Percentiles rank a stretch among this genome's conserved stretches.
phyloP scores from a whole-genome alignment of 64 coral and sea anemone species.

The Montipora sp. region DNA sequence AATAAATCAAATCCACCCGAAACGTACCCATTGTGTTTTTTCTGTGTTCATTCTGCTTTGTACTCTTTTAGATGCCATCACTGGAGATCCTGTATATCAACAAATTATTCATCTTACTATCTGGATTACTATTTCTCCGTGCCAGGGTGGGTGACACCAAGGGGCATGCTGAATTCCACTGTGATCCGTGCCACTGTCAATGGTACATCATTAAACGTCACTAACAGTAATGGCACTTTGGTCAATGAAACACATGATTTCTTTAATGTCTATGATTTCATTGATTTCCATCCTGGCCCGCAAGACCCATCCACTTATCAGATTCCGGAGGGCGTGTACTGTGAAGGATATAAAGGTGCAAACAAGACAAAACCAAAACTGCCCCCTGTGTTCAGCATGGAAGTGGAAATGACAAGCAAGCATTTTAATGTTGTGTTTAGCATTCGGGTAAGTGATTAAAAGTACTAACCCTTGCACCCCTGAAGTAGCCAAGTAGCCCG shows the following conservation, averaged over 20 bases:
- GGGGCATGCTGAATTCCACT: conserved; percentile 24
- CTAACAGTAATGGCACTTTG: neutral
- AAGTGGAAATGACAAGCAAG: conserved; percentile 23
- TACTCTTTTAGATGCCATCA: conserved; percentile 72
- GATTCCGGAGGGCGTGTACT: conserved; percentile 75
- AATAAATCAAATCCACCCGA: no score
- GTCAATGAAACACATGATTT: conserved; percentile 46
- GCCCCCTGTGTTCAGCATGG: conserved; percentile 55
- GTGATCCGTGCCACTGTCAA: conserved; percentile 76
- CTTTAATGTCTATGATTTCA: conserved; percentile 86
- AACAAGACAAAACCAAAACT: conserved; percentile 59
- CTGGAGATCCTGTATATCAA: conserved; percentile 71
- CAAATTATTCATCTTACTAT: conserved; percentile 34
- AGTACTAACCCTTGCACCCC: no score
- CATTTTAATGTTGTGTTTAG: conserved; percentile 2
- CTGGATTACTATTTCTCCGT: conserved; percentile 84
- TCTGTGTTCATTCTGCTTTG: neutral
- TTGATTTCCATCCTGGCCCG: conserved; percentile 59
- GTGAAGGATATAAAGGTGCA: conserved; percentile 50
- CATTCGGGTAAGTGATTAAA: conserved; percentile 19
- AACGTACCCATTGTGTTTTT: neutral
- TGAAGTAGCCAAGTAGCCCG: no score
- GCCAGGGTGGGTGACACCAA: conserved; percentile 58
- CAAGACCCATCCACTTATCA: conserved; percentile 58
- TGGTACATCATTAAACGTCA: conserved; percentile 17